A percentile compares a stretch with the other conserved stretches of the same genome.
These are phyloP conservation scores for Chloropsis hardwickii DNA, from an alignment of 2,113 vertebrate genomes.

Conservation along the genomic window DNA sequence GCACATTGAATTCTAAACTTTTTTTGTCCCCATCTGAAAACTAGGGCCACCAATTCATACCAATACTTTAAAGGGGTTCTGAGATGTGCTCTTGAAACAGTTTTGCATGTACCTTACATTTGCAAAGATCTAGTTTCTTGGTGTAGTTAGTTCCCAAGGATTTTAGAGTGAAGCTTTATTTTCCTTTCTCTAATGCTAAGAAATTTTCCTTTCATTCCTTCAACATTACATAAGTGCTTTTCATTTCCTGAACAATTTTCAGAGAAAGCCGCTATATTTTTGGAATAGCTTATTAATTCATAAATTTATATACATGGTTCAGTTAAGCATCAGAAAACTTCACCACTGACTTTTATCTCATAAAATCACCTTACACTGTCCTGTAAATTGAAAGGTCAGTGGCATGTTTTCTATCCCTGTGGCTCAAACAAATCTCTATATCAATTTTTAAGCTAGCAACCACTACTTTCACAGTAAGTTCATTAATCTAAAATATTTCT, in stretches of 20 bases:
- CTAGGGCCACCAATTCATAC: neutral
- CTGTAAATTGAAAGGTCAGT: neutral
- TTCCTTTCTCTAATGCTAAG: neutral
- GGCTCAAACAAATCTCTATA: neutral
- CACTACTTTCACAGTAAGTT: neutral
- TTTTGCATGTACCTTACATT: neutral
- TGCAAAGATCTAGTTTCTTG: neutral
- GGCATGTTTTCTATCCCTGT: neutral
- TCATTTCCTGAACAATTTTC: conserved; percentile 54
- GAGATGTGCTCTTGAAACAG: neutral
- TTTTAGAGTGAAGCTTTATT: neutral
- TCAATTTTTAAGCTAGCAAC: neutral
- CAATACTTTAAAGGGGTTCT: neutral
- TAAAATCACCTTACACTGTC: neutral
- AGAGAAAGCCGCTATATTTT: neutral
- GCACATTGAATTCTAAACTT: fast-evolving
- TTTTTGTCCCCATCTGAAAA: neutral
- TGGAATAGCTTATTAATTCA: conserved; percentile 1
- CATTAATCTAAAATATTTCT: neutral
- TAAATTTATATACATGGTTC: neutral
- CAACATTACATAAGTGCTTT: conserved; percentile 39
- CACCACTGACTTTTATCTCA: neutral
- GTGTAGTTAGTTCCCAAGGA: neutral
- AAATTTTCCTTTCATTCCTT: conserved; percentile 56
- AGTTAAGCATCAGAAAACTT: neutral